These are phyloP conservation scores for Criorhina ranunculi DNA, from an alignment of 2,888 invertebrate species.

Conservation along the genomic window DNA sequence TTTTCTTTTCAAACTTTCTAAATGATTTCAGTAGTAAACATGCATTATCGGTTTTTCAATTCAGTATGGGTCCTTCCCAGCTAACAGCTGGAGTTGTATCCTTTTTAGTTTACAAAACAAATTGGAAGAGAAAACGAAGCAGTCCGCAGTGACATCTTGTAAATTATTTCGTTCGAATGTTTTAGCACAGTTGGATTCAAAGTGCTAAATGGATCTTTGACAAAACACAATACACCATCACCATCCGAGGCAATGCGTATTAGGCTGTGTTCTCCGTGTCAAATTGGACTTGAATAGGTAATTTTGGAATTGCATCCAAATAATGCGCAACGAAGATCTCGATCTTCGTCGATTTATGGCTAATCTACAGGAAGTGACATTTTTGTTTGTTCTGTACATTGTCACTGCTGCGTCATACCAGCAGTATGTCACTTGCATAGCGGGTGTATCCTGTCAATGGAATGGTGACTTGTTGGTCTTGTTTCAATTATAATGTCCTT, in stretches of 20 bases:
- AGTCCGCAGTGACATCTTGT: slow-evolving; percentile 65
- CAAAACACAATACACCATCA: slow-evolving; percentile 51
- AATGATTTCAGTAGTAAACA: slow-evolving; percentile 74
- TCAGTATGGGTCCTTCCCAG: slow-evolving; percentile 40
- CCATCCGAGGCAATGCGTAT: slow-evolving; percentile 44
- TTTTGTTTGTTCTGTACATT: slow-evolving; percentile 61
- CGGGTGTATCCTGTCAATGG: slow-evolving; percentile 33
- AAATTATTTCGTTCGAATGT: slow-evolving; percentile 58
- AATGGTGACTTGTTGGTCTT: slow-evolving; percentile 36
- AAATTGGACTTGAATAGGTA: slow-evolving; percentile 71
- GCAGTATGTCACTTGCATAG: slow-evolving; percentile 46
- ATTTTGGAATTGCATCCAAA: slow-evolving; percentile 66
- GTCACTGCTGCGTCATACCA: slow-evolving; percentile 30
- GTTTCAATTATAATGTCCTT: slow-evolving; percentile 52
- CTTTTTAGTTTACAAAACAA: slow-evolving; percentile 51
- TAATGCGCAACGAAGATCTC: slow-evolving; percentile 72
- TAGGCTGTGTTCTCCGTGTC: slow-evolving; percentile 63
- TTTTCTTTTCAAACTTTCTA: slow-evolving; percentile 56
- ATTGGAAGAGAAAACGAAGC: slow-evolving; percentile 52
- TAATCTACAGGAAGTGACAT: slow-evolving; percentile 73
- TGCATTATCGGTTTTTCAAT: slow-evolving; percentile 69
- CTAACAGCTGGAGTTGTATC: slow-evolving; percentile 67
- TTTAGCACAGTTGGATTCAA: slow-evolving; percentile 64
- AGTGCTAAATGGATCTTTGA: slow-evolving; percentile 69
- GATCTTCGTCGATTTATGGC: slow-evolving; percentile 67